Conservation (phyloP, 2,888 invertebrate species). For the Steinernema scapterisci region DNA sequence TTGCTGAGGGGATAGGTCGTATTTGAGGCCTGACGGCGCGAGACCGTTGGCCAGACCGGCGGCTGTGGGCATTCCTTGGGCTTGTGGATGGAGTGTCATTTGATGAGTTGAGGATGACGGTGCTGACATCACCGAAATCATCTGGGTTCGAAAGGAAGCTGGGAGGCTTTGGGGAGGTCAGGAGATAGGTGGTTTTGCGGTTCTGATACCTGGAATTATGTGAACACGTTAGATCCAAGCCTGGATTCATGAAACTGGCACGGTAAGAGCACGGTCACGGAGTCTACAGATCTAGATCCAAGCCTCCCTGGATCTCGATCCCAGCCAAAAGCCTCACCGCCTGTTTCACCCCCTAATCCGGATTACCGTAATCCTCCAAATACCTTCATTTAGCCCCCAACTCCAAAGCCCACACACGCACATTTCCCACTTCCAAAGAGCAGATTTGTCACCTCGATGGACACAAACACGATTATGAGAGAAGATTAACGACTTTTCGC, state of each 20-base stretch:
- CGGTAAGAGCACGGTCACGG: too few species aligned
- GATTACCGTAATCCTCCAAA: too few species aligned
- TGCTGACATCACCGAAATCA: constrained; percentile 31
- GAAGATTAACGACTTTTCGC: constrained; percentile 12
- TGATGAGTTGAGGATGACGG: constrained; percentile 16
- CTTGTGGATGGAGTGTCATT: constrained; percentile 25
- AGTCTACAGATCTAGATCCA: too few species aligned
- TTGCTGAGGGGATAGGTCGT: background rate
- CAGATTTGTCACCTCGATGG: background rate
- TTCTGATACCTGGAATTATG: background rate
- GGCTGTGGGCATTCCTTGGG: background rate
- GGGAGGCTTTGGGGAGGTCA: too few species aligned
- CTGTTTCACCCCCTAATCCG: too few species aligned
- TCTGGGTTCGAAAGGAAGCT: background rate
- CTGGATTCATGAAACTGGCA: background rate
- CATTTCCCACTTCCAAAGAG: too few species aligned
- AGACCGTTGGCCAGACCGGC: background rate
- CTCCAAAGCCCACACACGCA: too few species aligned
- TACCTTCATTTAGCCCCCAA: too few species aligned
- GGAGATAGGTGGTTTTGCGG: background rate
- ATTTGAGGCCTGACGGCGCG: background rate
- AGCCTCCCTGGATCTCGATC: too few species aligned
- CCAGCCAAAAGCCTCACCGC: too few species aligned
- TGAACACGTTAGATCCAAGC: background rate
- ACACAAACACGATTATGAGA: constrained; percentile 3